Conservation (phyloP, 2,797 vertebrate genomes). For the Gymnodraco acuticeps region DNA sequence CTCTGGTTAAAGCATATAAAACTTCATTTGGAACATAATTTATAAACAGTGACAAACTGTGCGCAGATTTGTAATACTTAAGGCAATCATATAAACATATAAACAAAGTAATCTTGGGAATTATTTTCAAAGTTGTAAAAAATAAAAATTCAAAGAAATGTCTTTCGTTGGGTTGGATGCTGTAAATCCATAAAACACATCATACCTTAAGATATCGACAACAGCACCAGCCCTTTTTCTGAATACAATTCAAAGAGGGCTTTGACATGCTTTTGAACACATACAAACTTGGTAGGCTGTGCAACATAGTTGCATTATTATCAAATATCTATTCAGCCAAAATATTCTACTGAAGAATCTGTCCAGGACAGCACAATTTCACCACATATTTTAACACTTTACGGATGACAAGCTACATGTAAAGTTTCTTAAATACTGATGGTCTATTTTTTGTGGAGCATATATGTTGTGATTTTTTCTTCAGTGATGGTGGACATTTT, state of each 20-base stretch:
- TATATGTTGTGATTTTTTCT: conserved; percentile 46
- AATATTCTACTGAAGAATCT: conserved; percentile 67
- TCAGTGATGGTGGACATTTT: conserved; percentile 59
- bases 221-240: conserved; percentile 62
- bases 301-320: conserved; percentile 75
- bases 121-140: conserved; percentile 59
- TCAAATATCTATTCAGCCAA: conserved; percentile 73
- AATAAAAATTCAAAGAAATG: conserved; percentile 51
- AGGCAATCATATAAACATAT: conserved; percentile 76
- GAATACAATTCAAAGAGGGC: conserved; percentile 59
- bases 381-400: conserved; percentile 53
- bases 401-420: conserved; percentile 62
- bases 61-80: conserved; percentile 79
- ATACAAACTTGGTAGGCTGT: conserved; percentile 54
- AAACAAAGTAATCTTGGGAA: conserved; percentile 58
- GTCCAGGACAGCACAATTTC: conserved; percentile 44
- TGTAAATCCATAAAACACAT: conserved; percentile 56
- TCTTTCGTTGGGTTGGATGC: conserved; percentile 44
- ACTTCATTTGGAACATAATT: conserved; percentile 74
- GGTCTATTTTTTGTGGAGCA: conserved; percentile 47
- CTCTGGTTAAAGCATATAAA: conserved; percentile 77
- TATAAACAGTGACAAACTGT: conserved; percentile 72
- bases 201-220: conserved; percentile 36
- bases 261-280: conserved; percentile 62
- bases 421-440: conserved; percentile 64